Evolutionary conservation across 2,797 vertebrate species (phyloP).

Genomic region (Pampus argenteus): DNA sequence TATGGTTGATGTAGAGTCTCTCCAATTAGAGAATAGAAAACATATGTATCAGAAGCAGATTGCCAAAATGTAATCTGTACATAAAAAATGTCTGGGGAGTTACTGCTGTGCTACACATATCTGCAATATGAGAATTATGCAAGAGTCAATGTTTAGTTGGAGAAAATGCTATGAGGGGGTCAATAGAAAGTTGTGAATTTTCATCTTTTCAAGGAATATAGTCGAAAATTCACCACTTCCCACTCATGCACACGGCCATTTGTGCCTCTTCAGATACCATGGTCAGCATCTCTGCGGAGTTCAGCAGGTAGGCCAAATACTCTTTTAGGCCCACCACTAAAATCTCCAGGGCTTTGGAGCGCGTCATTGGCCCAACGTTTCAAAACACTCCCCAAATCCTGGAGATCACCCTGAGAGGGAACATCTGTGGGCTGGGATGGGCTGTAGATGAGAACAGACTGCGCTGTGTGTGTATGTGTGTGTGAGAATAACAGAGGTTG

Average conservation of each 20-base stretch:
- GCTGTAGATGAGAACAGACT: conserved; percentile 66
- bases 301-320: conserved; percentile 67
- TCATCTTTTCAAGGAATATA: conserved; percentile 6
- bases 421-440: conserved; percentile 74
- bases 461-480: conserved; percentile 37
- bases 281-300: conserved; percentile 59
- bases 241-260: neutral
- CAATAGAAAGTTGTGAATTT: neutral
- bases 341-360: conserved; percentile 75
- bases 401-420: conserved; percentile 76
- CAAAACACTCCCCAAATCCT: conserved; percentile 77
- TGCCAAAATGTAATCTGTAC: conserved; percentile 41
- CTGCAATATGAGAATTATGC: neutral
- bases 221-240: neutral
- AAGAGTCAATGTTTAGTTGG: neutral
- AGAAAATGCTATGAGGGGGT: neutral
- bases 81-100: conserved; percentile 21
- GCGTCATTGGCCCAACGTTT: conserved; percentile 68
- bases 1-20: conserved; percentile 34
- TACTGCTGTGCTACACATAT: conserved; percentile 25
- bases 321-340: conserved; percentile 60
- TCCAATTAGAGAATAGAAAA: conserved; percentile 55
- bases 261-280: conserved; percentile 21
- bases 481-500: conserved; percentile 26
- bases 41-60: conserved; percentile 33